A percentile compares a stretch with the other conserved stretches of the same genome.
Evolutionary conservation across 2,888 invertebrate genomes (phyloP).

Genomic region (Drosophila acutilabella): DNA sequence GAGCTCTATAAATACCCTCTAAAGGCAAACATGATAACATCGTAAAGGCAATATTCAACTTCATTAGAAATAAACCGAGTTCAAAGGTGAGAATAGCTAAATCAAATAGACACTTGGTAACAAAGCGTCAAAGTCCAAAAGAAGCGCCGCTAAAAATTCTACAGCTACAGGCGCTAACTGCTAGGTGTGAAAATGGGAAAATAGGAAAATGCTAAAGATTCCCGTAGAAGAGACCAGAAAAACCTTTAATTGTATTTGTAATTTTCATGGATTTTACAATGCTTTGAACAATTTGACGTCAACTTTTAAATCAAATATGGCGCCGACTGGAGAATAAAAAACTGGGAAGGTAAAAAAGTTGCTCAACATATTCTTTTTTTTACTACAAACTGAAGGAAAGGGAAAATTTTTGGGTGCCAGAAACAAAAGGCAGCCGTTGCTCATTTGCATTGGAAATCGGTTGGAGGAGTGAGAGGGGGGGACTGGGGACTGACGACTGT

Average conservation of each 20-base stretch:
- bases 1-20: constrained; percentile 29
- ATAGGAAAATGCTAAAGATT: constrained; percentile 36
- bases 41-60: constrained; percentile 60
- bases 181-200: constrained; percentile 65
- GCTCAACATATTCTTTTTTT: constrained; percentile 61
- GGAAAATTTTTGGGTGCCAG: constrained; percentile 25
- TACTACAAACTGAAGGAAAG: background rate
- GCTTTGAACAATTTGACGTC: constrained; percentile 71
- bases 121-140: constrained; percentile 65
- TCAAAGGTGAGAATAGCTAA: constrained; percentile 69
- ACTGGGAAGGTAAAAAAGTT: constrained; percentile 6
- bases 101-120: constrained; percentile 60
- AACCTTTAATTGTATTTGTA: constrained; percentile 72
- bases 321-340: constrained; percentile 42
- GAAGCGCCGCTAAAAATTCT: constrained; percentile 61
- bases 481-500: background rate
- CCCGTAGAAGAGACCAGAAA: constrained; percentile 31
- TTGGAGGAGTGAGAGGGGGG: background rate
- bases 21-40: constrained; percentile 37
- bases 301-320: constrained; percentile 80
- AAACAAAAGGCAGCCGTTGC: constrained; percentile 77
- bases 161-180: constrained; percentile 61
- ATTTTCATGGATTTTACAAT: constrained; percentile 65
- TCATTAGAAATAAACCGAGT: constrained; percentile 75
- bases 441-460: constrained; percentile 65